Conservation (phyloP, 2,888 invertebrate species). For the Apotomis turbidana region DNA sequence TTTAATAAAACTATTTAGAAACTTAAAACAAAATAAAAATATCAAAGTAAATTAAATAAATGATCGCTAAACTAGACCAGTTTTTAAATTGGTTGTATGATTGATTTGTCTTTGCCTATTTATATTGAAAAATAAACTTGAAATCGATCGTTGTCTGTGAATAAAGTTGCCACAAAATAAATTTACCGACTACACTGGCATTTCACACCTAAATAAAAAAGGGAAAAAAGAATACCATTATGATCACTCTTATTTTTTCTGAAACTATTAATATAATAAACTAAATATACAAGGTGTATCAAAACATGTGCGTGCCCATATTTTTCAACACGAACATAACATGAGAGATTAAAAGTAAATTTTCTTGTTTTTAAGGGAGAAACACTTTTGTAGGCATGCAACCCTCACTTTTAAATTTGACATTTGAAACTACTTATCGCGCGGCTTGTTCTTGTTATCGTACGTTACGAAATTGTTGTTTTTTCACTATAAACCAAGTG, state of each 20-base stretch:
- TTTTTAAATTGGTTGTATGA: not conserved
- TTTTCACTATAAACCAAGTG: too few relatives aligned
- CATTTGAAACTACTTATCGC: not conserved
- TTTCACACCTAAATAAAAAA: too few relatives aligned
- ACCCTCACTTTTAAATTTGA: not conserved
- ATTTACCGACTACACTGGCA: not conserved
- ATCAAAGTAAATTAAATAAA: too few relatives aligned
- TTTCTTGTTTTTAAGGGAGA: not conserved
- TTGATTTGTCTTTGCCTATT: not conserved
- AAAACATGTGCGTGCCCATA: too few relatives aligned
- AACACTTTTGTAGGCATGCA: not conserved
- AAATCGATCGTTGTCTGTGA: slow-evolving; percentile 1
- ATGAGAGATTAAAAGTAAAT: too few relatives aligned
- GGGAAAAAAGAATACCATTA: not conserved
- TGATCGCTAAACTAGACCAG: too few relatives aligned
- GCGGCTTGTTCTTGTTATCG: not conserved
- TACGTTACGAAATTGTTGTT: not conserved
- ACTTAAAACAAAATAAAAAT: too few relatives aligned
- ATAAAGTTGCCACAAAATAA: not conserved
- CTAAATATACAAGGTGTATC: too few relatives aligned
- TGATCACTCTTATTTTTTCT: too few relatives aligned
- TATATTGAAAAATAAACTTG: not conserved
- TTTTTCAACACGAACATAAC: too few relatives aligned
- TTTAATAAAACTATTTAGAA: too few relatives aligned
- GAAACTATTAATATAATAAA: too few relatives aligned